A percentile compares a stretch with the other conserved stretches of the same genome.
Conservation (phyloP, 2,888 invertebrate genomes). For the Amblyteles armatorius region DNA sequence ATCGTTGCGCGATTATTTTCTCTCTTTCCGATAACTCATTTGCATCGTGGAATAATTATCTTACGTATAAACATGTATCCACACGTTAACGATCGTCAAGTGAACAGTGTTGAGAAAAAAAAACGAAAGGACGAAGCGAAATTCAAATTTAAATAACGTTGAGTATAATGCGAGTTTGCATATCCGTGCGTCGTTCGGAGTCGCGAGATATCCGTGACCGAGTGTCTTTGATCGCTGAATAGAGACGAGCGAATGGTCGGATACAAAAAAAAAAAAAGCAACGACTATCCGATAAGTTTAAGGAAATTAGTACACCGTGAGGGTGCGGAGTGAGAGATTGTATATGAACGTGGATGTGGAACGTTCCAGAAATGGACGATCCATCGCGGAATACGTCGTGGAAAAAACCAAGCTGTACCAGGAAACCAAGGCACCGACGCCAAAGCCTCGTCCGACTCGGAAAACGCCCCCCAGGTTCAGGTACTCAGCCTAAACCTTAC, state of each 20-base stretch:
- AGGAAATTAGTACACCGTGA: constrained; percentile 21
- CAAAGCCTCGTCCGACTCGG: constrained; percentile 84
- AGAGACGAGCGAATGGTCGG: constrained; percentile 20
- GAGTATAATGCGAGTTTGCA: not conserved
- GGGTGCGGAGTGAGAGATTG: constrained; percentile 59
- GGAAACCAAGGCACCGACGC: constrained; percentile 83
- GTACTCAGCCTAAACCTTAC: constrained; percentile 83
- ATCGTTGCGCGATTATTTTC: constrained; percentile 18
- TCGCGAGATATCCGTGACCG: not conserved
- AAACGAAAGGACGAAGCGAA: constrained; percentile 9
- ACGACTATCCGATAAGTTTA: constrained; percentile 25
- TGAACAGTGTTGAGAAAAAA: constrained; percentile 20
- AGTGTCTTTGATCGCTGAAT: not conserved
- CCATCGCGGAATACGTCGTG: constrained; percentile 92
- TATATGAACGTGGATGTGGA: constrained; percentile 82
- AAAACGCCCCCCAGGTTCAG: constrained; percentile 84
- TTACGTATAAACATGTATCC: constrained; percentile 77
- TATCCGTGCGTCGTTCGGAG: not conserved
- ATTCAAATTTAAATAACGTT: constrained; percentile 14
- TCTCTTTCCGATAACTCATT: constrained; percentile 23
- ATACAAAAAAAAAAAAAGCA: constrained; percentile 34
- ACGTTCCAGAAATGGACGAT: constrained; percentile 92
- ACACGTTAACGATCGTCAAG: constrained; percentile 74
- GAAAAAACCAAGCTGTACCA: constrained; percentile 85
- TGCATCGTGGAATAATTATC: constrained; percentile 60